These are phyloP conservation scores for Leptopilina drosophilae DNA, from an alignment of 2,888 invertebrate species.

Conservation along the genomic window DNA sequence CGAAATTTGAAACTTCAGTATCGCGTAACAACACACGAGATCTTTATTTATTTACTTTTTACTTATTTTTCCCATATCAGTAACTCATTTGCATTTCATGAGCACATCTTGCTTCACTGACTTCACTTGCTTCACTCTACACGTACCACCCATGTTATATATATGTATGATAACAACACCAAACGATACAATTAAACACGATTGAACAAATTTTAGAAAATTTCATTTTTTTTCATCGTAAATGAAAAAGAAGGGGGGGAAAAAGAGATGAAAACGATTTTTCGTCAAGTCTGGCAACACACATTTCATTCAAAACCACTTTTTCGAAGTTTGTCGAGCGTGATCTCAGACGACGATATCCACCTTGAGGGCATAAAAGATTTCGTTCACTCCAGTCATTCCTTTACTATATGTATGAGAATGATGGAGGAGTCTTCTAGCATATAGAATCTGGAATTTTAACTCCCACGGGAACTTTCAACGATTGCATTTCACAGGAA, in stretches of 20 bases:
- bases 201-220: conserved; percentile 15
- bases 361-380: conserved; percentile 34
- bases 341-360: conserved; percentile 59
- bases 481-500: conserved; percentile 25
- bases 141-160: too few relatives aligned
- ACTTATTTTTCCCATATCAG: not conserved
- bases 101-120: not conserved
- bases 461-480: conserved; percentile 14
- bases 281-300: conserved; percentile 42
- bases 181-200: not conserved
- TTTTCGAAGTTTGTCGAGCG: conserved; percentile 58
- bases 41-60: not conserved
- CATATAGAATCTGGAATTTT: conserved; percentile 25
- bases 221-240: not conserved
- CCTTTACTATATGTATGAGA: conserved; percentile 4
- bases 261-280: not conserved
- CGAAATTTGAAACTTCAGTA: conserved; percentile 24
- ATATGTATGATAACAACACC: not conserved
- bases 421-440: conserved; percentile 32
- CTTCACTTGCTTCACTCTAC: not conserved
- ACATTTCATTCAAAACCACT: conserved; percentile 60
- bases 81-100: conserved; percentile 28
- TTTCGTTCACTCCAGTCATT: conserved; percentile 9
- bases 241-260: not conserved
- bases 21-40: not conserved